Conservation (phyloP, 2,797 vertebrate genomes). For the Eidolon dupreanum region DNA sequence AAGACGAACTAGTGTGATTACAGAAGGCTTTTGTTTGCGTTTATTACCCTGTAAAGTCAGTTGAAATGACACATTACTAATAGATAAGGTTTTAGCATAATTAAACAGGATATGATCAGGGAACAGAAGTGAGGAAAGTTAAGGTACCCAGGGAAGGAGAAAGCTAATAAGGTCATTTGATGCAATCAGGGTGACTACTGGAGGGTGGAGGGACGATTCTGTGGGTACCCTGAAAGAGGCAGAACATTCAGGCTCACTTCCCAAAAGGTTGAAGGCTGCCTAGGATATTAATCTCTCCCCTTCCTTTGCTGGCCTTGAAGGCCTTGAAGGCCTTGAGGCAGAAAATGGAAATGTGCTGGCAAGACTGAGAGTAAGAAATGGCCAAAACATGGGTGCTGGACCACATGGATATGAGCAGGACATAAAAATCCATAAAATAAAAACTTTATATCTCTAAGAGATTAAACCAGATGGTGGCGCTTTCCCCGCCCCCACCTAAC, state of each 20-base stretch:
- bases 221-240: background rate
- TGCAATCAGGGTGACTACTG: background rate
- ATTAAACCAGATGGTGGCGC: conserved; percentile 32
- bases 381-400: background rate
- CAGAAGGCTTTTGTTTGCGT: conserved; percentile 37
- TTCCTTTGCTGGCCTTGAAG: background rate
- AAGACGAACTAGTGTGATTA: conserved; percentile 34
- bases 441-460: conserved; percentile 33
- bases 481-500: background rate
- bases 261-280: background rate
- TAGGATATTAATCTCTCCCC: background rate
- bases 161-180: background rate
- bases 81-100: background rate
- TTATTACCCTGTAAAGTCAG: conserved; percentile 25
- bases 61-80: background rate
- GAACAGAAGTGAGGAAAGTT: background rate
- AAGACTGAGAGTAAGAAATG: background rate
- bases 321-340: background rate
- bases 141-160: background rate
- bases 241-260: background rate
- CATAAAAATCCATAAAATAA: background rate
- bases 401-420: background rate
- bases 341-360: background rate
- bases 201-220: background rate
- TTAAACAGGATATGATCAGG: background rate